These are phyloP conservation scores for Mylabris sibirica DNA, from an alignment of 2,888 invertebrate genomes.

Conservation along the genomic window DNA sequence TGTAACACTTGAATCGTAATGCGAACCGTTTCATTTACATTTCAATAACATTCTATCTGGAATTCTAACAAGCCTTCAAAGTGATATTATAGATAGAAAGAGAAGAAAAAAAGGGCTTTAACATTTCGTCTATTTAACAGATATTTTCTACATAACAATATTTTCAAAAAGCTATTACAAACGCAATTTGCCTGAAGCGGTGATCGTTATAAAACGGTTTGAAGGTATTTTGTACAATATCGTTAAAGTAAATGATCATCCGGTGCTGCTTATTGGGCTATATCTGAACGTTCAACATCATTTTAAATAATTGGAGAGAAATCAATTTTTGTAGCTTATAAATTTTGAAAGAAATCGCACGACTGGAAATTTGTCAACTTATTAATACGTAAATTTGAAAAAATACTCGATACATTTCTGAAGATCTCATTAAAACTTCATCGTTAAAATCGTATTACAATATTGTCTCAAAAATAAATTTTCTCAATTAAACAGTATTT, in stretches of 20 bases:
- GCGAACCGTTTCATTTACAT: conserved; percentile 10
- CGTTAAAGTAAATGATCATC: conserved; percentile 34
- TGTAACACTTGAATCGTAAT: conserved; percentile 20
- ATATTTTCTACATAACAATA: conserved; percentile 3
- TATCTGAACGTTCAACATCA: conserved; percentile 26
- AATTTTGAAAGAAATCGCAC: background rate
- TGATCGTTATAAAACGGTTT: conserved; percentile 29
- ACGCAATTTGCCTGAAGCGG: conserved; percentile 16
- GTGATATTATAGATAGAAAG: background rate
- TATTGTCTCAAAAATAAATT: too few relatives aligned
- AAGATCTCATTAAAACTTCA: background rate
- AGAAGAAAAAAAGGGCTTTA: background rate
- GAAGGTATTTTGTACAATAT: conserved; percentile 25
- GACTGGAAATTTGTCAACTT: background rate
- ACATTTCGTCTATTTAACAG: conserved; percentile 11
- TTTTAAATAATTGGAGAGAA: conserved; percentile 28
- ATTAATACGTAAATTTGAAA: background rate
- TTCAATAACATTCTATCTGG: background rate
- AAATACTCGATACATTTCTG: background rate
- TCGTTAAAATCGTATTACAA: background rate
- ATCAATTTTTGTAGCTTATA: conserved; percentile 2
- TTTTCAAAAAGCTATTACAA: conserved; percentile 8
- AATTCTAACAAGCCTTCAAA: background rate
- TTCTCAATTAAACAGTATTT: too few relatives aligned
- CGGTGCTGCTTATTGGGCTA: conserved; percentile 18